phyloP scores from a whole-genome alignment of 2,113 vertebrate genomes.

The Platysternon megacephalum region DNA sequence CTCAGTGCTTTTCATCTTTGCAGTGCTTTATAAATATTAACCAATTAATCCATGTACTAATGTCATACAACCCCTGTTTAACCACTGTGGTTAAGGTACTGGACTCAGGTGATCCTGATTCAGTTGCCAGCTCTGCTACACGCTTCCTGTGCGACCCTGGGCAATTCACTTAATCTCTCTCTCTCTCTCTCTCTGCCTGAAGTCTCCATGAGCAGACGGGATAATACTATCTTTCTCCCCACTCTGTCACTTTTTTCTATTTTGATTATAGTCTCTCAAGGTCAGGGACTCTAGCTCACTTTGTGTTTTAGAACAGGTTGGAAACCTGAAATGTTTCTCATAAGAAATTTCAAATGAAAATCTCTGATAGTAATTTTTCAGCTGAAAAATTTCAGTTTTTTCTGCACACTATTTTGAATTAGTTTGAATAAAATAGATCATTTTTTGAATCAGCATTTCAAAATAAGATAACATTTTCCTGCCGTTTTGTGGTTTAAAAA shows the following conservation, averaged over 20 bases:
- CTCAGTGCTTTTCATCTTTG: background rate
- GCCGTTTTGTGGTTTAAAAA: slow-evolving; percentile 9
- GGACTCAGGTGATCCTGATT: too few species aligned
- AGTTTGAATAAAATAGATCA: slow-evolving; percentile 21
- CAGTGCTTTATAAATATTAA: background rate
- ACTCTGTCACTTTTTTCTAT: too few species aligned
- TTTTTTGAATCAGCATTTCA: slow-evolving; percentile 55
- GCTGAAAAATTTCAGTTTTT: slow-evolving; percentile 2
- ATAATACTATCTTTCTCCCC: too few species aligned
- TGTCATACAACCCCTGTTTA: background rate
- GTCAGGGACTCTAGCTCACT: background rate
- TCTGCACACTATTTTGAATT: slow-evolving; percentile 33
- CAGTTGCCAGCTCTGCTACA: too few species aligned
- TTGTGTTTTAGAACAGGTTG: background rate
- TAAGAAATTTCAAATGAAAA: background rate
- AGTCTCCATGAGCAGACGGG: too few species aligned
- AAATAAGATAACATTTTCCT: slow-evolving; percentile 35
- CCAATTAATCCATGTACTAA: background rate
- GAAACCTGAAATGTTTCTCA: background rate
- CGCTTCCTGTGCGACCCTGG: too few species aligned
- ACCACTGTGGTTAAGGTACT: background rate
- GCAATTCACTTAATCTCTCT: too few species aligned
- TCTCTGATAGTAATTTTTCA: background rate
- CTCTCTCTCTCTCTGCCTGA: too few species aligned
- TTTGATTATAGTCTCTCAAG: background rate